Conservation (phyloP, 2,113 vertebrate genomes). For the Gulo gulo region DNA sequence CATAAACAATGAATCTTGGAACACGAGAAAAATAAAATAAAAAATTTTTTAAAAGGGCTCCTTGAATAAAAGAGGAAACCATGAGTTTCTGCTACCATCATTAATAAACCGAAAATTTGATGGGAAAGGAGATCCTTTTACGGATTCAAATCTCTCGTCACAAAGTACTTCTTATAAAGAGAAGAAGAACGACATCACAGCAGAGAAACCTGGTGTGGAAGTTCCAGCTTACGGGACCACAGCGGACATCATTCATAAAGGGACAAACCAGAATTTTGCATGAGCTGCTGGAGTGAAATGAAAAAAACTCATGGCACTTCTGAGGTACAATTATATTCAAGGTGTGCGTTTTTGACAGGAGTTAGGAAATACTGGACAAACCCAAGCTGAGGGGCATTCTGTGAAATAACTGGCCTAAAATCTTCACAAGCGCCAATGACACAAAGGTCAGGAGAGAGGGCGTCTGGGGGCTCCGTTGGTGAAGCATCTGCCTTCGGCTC, state of each 20-base stretch:
- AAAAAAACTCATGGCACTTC: fast-evolving
- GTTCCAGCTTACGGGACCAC: neutral
- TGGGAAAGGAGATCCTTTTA: neutral
- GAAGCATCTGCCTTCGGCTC: too few species aligned
- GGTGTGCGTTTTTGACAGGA: neutral
- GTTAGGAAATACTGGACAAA: neutral
- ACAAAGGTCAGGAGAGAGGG: neutral
- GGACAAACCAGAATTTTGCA: neutral
- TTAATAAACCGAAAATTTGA: neutral
- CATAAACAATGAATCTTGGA: too few species aligned
- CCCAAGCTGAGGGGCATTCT: neutral
- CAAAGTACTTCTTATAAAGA: neutral
- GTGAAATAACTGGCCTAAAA: neutral
- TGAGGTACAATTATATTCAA: neutral
- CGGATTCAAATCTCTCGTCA: neutral
- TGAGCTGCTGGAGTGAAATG: neutral
- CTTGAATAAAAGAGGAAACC: neutral
- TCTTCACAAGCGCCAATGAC: neutral
- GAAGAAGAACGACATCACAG: neutral
- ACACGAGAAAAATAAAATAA: too few species aligned
- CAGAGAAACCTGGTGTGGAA: neutral
- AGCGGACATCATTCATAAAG: neutral
- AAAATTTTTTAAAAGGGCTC: too few species aligned
- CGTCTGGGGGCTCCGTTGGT: too few species aligned
- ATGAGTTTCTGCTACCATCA: neutral